These are phyloP conservation scores for Saguinus imperator DNA, from an alignment of 2,113 vertebrate species.

Conservation along the genomic window DNA sequence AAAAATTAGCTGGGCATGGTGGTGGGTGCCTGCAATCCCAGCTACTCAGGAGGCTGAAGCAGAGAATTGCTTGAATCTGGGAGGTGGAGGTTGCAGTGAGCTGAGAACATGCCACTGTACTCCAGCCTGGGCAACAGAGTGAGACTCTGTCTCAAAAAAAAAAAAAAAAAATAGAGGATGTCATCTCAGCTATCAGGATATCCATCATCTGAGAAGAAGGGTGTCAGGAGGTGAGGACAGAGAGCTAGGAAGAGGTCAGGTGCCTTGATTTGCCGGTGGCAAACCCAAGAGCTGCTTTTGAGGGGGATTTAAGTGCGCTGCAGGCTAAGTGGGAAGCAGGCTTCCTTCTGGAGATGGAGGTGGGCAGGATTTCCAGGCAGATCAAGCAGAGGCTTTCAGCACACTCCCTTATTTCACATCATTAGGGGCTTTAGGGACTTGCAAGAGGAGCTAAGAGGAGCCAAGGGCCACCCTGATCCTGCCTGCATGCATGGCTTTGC, in stretches of 20 bases:
- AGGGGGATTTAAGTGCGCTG: background rate
- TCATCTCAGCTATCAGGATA: background rate
- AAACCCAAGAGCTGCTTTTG: background rate
- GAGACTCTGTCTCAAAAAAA: no score
- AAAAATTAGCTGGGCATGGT: no score
- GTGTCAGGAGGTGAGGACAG: background rate
- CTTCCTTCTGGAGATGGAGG: background rate
- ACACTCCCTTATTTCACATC: background rate
- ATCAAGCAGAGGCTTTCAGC: background rate
- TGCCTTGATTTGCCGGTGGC: background rate
- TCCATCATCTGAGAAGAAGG: background rate
- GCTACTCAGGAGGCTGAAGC: no score
- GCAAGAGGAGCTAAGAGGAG: background rate
- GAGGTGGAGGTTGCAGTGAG: no score
- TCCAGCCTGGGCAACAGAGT: no score
- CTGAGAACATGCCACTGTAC: fast-evolving
- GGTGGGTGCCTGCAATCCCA: no score
- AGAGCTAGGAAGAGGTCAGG: background rate
- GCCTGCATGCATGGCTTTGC: background rate
- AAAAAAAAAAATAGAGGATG: background rate
- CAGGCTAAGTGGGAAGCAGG: background rate
- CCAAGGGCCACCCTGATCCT: background rate
- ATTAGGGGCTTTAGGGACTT: background rate
- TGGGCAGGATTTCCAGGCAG: background rate
- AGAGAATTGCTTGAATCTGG: no score